Percentiles rank a stretch among this genome's conserved stretches.
Conservation (phyloP, 2,797 vertebrate genomes). For the Eurystomus glaucurus region DNA sequence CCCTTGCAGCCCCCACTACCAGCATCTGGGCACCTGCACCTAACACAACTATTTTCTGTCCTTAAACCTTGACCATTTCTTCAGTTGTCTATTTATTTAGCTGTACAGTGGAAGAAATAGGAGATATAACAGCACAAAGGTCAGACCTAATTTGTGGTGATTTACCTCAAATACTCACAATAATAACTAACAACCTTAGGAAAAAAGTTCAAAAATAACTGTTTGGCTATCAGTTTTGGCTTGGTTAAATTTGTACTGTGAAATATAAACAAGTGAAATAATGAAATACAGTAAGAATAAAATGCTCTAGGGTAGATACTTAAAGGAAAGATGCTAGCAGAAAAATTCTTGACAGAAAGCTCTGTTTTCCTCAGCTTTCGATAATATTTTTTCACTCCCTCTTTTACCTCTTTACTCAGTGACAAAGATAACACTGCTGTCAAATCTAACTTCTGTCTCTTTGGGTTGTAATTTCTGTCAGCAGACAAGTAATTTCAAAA, state of each 20-base stretch:
- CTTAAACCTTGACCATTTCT: neutral
- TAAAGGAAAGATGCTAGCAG: neutral
- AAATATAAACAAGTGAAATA: neutral
- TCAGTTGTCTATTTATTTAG: neutral
- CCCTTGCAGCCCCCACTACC: rapidly evolving
- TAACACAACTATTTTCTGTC: neutral
- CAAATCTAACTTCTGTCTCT: neutral
- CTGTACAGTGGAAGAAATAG: neutral
- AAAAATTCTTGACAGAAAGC: neutral
- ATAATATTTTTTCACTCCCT: neutral
- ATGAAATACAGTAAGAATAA: neutral
- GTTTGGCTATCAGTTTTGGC: neutral
- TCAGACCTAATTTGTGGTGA: neutral
- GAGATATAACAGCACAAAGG: neutral
- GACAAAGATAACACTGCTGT: neutral
- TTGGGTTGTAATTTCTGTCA: neutral
- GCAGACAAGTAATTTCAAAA: neutral
- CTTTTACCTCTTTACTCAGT: neutral
- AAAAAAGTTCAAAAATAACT: neutral
- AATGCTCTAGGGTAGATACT: neutral
- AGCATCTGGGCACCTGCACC: rapidly evolving
- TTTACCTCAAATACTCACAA: neutral
- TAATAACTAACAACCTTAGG: neutral
- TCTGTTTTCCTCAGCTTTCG: constrained; percentile 10
- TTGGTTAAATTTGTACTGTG: neutral